phyloP scores from a whole-genome alignment of 2,888 invertebrate species.

The Pristionchus maxplancki region DNA sequence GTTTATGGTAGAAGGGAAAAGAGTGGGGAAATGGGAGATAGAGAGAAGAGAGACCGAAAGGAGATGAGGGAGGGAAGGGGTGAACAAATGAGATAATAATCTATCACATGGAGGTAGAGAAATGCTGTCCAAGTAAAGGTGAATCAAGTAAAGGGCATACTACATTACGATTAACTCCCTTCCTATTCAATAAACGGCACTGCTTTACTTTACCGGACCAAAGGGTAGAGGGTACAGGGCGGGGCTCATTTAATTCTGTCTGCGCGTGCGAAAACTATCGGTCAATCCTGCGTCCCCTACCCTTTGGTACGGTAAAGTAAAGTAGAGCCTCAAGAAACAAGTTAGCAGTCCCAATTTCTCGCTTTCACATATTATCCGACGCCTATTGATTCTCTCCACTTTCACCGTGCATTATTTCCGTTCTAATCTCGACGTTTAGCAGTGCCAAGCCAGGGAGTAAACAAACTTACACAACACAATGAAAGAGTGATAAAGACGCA shows the following conservation, averaged over 20 bases:
- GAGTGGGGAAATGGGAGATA: neutral
- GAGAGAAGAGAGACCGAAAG: slow-evolving; percentile 33
- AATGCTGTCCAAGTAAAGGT: neutral
- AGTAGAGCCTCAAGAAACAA: slow-evolving; percentile 22
- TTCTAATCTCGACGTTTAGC: neutral
- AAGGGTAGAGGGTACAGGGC: too few relatives aligned
- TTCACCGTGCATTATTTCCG: neutral
- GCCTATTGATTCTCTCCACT: neutral
- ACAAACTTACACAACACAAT: neutral
- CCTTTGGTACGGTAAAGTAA: too few relatives aligned
- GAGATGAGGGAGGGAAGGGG: neutral
- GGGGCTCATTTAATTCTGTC: too few relatives aligned
- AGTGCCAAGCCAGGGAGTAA: neutral
- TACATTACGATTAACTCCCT: neutral
- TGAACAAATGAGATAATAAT: neutral
- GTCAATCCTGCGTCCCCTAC: too few relatives aligned
- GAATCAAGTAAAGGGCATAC: neutral
- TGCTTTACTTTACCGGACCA: too few relatives aligned
- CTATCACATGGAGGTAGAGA: neutral
- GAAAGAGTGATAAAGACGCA: neutral
- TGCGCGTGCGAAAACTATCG: too few relatives aligned
- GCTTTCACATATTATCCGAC: neutral
- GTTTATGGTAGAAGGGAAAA: neutral
- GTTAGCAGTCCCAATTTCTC: neutral
- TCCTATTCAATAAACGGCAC: neutral